Percentiles rank a stretch among this genome's conserved stretches.
phyloP scores from a whole-genome alignment of 2,888 invertebrate species.

The Euzophera pinguis region DNA sequence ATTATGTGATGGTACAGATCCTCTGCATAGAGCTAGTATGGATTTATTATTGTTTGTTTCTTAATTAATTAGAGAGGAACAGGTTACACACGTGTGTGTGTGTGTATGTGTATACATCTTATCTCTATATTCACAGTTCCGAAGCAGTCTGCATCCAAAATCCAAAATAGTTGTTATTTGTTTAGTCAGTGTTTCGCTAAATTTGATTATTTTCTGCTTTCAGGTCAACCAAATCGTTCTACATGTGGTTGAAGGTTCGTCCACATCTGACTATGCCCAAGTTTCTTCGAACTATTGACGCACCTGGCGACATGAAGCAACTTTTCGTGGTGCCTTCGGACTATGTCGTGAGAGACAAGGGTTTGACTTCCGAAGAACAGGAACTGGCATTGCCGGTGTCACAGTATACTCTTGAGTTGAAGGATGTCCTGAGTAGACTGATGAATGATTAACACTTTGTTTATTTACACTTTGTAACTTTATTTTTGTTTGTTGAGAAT shows the following conservation, averaged over 20 bases:
- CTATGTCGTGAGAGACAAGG: constrained; percentile 45
- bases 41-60: too few species aligned
- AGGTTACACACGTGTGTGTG: too few species aligned
- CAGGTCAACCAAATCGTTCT: constrained; percentile 69
- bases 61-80: too few species aligned
- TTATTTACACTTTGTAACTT: background rate
- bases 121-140: too few species aligned
- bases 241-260: constrained; percentile 49
- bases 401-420: constrained; percentile 59
- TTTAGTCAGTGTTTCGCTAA: too few species aligned
- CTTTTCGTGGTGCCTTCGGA: constrained; percentile 65
- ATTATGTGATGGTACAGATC: too few species aligned
- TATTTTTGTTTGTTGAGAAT: background rate
- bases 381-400: constrained; percentile 64
- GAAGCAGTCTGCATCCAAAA: too few species aligned
- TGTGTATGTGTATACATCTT: too few species aligned
- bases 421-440: constrained; percentile 61
- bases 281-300: constrained; percentile 38
- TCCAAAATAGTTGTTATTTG: too few species aligned
- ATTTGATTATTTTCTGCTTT: background rate
- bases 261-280: constrained; percentile 59
- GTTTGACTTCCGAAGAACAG: constrained; percentile 39
- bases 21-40: too few species aligned
- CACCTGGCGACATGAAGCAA: constrained; percentile 47
- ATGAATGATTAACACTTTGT: constrained; percentile 43